Evolutionary conservation across 2,113 vertebrate species (phyloP).

Genomic region (Phocoena phocoena): DNA sequence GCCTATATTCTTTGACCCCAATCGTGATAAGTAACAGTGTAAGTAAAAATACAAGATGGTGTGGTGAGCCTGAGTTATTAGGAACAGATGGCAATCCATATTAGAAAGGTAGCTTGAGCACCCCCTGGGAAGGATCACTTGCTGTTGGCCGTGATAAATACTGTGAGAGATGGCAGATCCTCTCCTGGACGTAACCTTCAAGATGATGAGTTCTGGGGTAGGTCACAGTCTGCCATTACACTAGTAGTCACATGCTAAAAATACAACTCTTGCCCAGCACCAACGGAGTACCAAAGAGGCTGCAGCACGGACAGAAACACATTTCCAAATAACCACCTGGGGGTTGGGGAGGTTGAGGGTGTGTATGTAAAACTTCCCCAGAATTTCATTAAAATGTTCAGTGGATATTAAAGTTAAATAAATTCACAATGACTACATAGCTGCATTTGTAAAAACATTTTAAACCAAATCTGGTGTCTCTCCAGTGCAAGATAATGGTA

Average conservation of each 20-base stretch:
- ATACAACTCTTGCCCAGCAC: neutral
- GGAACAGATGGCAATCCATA: constrained; percentile 71
- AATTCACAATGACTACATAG: neutral
- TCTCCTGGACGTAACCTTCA: constrained; percentile 47
- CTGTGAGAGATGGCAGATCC: constrained; percentile 29
- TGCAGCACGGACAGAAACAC: accelerated
- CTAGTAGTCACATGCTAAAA: neutral
- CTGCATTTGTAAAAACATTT: constrained; percentile 1
- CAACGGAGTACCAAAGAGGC: neutral
- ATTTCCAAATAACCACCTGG: neutral
- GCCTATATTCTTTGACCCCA: constrained; percentile 61
- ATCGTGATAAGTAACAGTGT: constrained; percentile 52
- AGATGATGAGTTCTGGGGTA: neutral
- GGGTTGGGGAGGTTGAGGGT: neutral
- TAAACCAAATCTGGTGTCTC: neutral
- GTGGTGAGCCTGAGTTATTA: constrained; percentile 72
- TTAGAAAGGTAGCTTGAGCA: constrained; percentile 61
- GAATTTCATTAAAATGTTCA: neutral
- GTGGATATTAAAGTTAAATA: neutral
- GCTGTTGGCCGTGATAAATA: constrained; percentile 43
- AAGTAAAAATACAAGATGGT: constrained; percentile 74
- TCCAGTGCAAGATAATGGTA: neutral
- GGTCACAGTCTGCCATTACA: neutral
- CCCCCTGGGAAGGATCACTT: constrained; percentile 43
- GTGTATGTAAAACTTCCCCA: neutral